Base-by-base conservation (phyloP, 2,797 vertebrate genomes). In the Enoplosus armatus region DNA sequence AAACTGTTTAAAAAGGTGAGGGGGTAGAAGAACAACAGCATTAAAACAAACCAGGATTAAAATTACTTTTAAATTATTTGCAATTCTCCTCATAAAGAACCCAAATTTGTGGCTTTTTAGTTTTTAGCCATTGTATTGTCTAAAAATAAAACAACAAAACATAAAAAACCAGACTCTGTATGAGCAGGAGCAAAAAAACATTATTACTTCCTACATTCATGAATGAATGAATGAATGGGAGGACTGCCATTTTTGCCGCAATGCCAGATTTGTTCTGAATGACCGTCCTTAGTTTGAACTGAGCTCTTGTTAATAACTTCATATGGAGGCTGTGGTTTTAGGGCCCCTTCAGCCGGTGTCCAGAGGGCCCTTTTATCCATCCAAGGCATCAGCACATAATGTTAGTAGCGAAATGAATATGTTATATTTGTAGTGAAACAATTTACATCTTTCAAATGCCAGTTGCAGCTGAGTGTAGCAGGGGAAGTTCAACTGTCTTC, bases 401-500 rank as follows among this genome's bases (percentile, higher is more conserved):
- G 47, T 39, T n/a, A 41, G 31, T 37, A 22, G 33, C 31, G 51
- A 56, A 59, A 60, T n/a, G 5, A 16, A 33, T 29, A 24, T 51
- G 6, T 29, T 37, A 15, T 8, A 61, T 63, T 54, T 58, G 72
- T 56, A 41, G 41, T 75, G 8, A 70, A 53, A 56, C 58, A 51
- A 37, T 43, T 47, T 45, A 7, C 6, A 61, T 69, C 2, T 6
- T 76, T 68, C 14, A 48, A 45, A 67, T 61, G 41, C n/a, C 39
- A 14, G 41, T 20, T 29, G 24, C n/a, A 63, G 29, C 50, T 58
- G n/a, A 75, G 26, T 61, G 18, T 18, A 18, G 8, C 15, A 71
- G 31, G 20, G 68, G 53, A 84, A 75, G 67, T 54, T 65, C 33
- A 79, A 62, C 73, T 35, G 59, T 56, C 65, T 50, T 54, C 15